Conservation (phyloP, 2,113 vertebrate species). For the Nicator chloris region DNA sequence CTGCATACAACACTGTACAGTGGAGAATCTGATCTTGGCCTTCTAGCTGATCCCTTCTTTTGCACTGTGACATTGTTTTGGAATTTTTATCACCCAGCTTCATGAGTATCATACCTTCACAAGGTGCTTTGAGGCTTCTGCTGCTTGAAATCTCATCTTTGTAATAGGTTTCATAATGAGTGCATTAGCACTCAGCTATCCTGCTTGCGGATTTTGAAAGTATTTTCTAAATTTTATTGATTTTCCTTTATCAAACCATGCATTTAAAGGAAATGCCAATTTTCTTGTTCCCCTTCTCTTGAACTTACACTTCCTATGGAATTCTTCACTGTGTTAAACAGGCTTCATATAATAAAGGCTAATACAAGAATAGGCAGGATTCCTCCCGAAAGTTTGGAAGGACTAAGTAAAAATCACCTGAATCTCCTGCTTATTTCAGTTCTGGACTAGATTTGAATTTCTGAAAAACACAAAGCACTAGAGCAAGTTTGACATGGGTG, state of each 20-base stretch:
- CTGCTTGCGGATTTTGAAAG: background rate
- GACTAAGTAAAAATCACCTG: background rate
- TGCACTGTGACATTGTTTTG: background rate
- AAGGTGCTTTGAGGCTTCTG: background rate
- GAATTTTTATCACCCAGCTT: background rate
- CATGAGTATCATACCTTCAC: background rate
- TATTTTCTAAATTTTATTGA: background rate
- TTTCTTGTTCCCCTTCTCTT: background rate
- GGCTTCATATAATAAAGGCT: background rate
- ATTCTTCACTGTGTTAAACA: background rate
- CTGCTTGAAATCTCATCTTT: background rate
- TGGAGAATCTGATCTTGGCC: background rate
- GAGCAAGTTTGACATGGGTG: background rate
- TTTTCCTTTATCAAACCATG: background rate
- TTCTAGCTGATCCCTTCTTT: background rate
- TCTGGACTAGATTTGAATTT: background rate
- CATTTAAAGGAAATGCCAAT: background rate
- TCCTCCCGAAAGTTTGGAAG: background rate
- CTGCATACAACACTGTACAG: too few species aligned
- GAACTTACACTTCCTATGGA: background rate
- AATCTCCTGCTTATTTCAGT: background rate
- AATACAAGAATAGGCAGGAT: background rate
- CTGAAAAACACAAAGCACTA: background rate
- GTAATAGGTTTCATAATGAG: background rate
- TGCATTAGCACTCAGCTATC: background rate